Percentiles rank a stretch among this genome's conserved stretches.
phyloP scores from a whole-genome alignment of 2,888 invertebrate genomes.

The Thymelicus acteon region DNA sequence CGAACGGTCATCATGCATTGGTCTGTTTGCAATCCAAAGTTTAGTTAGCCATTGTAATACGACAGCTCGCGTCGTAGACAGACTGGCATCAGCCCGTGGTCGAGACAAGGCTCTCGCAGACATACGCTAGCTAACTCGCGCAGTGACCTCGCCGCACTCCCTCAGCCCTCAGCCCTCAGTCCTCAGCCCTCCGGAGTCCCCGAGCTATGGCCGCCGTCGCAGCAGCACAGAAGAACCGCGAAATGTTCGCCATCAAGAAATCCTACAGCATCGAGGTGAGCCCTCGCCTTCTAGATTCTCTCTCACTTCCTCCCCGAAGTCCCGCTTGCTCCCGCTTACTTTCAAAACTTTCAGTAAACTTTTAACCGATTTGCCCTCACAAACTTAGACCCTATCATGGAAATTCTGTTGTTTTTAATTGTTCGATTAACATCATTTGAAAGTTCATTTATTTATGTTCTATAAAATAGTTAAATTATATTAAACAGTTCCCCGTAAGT shows the following conservation, averaged over 20 bases:
- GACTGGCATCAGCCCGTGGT: slow-evolving; percentile 87
- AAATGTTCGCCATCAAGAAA: slow-evolving; percentile 98
- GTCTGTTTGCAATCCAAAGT: slow-evolving; percentile 88
- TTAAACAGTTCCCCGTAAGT: no score
- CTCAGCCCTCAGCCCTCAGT: slow-evolving; percentile 62
- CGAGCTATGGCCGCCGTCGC: slow-evolving; percentile 94
- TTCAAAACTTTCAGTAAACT: neutral
- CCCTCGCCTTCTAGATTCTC: neutral
- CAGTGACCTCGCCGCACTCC: slow-evolving; percentile 67
- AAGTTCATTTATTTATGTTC: no score
- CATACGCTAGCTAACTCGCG: slow-evolving; percentile 81
- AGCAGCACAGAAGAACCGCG: slow-evolving; percentile 96
- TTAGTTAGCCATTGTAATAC: slow-evolving; percentile 86
- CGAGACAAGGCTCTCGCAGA: slow-evolving; percentile 84
- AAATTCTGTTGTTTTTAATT: no score
- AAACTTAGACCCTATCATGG: no score
- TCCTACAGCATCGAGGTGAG: slow-evolving; percentile 99
- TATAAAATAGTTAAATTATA: no score
- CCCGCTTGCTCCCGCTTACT: slow-evolving; percentile 18
- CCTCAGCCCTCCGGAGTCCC: slow-evolving; percentile 76
- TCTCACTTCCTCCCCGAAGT: neutral
- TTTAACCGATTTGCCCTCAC: neutral
- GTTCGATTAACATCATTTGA: no score
- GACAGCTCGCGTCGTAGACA: slow-evolving; percentile 83
- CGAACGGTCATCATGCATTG: slow-evolving; percentile 88